Base-by-base conservation (phyloP, 2,888 invertebrate genomes). In the Microctonus aethiopoides region DNA sequence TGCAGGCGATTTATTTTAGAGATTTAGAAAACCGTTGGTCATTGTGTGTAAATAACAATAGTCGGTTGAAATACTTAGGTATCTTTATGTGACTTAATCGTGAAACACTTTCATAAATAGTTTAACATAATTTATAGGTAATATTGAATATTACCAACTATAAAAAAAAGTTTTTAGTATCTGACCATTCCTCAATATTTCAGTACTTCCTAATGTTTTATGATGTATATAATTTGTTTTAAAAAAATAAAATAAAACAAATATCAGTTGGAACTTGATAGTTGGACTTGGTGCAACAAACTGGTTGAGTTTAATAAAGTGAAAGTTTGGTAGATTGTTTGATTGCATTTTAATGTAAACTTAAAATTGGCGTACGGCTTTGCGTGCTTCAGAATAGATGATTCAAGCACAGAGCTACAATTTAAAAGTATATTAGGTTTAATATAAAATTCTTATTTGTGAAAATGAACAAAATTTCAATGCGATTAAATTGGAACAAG, bases 311-410 rank as follows among this genome's bases (percentile, higher is more conserved):
- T 36, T 20, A 61, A 52, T 52, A 10, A 52, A 67, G 51, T 51
- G 24, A 36, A 67, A 51, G n/a, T 67, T 57, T n/a, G 13, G 62
- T n/a, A 36, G 61, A 36, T 51, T 60, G 16, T 60, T 67, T 60
- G 41, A 67, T 67, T 67, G 60, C 61, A 52, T 67, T 67, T 52
- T 60, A 67, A 67, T 67, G 61, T 52, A 22, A 60, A 52, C 52
- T 67, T 34, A 26, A 34, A 60, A 60, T 67, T 60, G 60, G 36
- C 46, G 57, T 51, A 51, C 22, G 34, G 51, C 41, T 67, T 22
- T 24, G 60, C 51, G 60, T 60, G 60, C 24, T 9, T 26, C 26
- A n/a, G 22, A 62, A 16, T 46, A 46, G 26, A 29, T 9, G 29
- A 10, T 29, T 26, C 11, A 41, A 16, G 16, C 46, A 16, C 46